phyloP scores from a whole-genome alignment of 2,113 vertebrate genomes.

The Rostratula benghalensis region DNA sequence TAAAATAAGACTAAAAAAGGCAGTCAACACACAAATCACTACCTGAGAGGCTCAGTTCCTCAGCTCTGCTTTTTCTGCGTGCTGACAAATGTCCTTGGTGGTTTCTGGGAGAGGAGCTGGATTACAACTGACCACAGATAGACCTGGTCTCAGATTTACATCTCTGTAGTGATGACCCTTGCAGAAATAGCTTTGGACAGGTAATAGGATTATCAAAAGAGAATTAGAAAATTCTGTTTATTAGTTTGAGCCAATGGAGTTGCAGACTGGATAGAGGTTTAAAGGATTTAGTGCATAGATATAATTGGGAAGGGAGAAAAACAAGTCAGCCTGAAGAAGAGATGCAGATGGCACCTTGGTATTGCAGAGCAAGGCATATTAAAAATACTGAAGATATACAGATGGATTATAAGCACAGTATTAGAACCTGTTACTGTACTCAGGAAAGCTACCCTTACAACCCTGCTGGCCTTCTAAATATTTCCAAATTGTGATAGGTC shows the following conservation, averaged over 20 bases:
- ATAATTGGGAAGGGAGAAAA: conserved; percentile 50
- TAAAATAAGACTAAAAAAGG: background rate
- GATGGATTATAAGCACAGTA: background rate
- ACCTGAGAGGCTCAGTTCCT: conserved; percentile 46
- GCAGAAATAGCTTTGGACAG: conserved; percentile 87
- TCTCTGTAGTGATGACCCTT: conserved; percentile 71
- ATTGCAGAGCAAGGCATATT: background rate
- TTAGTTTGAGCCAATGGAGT: conserved; percentile 70
- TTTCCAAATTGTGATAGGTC: background rate
- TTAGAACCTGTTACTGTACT: background rate
- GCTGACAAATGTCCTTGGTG: conserved; percentile 63
- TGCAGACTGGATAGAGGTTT: conserved; percentile 47
- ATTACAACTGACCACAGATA: conserved; percentile 58
- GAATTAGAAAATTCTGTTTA: conserved; percentile 82
- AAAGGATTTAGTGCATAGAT: conserved; percentile 60
- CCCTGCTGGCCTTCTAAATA: background rate
- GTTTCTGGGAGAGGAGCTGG: conserved; percentile 51
- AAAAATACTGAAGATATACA: background rate
- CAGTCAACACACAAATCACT: background rate
- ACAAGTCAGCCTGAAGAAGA: background rate
- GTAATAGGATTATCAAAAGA: conserved; percentile 92
- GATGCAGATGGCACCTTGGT: background rate
- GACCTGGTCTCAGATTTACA: conserved; percentile 78
- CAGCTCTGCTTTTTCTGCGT: background rate
- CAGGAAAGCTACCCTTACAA: background rate